Evolutionary conservation across 2,888 invertebrate species (phyloP).

Genomic region (Limnephilus rhombicus): DNA sequence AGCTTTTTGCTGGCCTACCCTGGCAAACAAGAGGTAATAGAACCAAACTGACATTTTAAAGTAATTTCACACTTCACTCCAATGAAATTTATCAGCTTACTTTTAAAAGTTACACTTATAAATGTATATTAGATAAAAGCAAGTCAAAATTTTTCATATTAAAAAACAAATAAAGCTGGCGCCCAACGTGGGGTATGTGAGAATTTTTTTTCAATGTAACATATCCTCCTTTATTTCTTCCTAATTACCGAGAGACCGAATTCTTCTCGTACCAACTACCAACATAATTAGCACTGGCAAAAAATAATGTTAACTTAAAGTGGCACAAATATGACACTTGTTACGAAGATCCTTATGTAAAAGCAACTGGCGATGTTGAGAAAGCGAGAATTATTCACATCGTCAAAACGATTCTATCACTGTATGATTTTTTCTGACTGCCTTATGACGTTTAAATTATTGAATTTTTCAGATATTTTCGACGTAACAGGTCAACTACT

Average conservation of each 20-base stretch:
- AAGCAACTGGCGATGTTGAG: background rate
- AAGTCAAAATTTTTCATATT: background rate
- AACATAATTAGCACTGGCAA: background rate
- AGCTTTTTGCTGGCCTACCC: too few species aligned
- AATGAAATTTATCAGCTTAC: too few species aligned
- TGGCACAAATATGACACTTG: background rate
- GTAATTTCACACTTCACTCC: too few species aligned
- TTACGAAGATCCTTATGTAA: constrained; percentile 1
- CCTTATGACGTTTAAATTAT: background rate
- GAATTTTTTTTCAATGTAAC: background rate
- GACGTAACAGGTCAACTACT: background rate
- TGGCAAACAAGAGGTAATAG: too few species aligned
- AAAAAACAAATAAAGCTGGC: background rate
- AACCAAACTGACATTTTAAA: background rate
- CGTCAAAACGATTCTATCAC: background rate
- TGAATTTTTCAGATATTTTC: background rate
- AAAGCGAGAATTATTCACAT: background rate
- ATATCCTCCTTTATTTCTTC: background rate
- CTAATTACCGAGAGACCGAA: background rate
- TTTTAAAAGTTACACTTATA: too few species aligned
- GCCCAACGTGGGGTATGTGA: background rate
- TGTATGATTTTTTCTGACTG: background rate
- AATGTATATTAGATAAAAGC: background rate
- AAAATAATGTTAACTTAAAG: background rate
- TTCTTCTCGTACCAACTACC: background rate